Conservation (phyloP, 2,113 vertebrate genomes). For the Pandion haliaetus region DNA sequence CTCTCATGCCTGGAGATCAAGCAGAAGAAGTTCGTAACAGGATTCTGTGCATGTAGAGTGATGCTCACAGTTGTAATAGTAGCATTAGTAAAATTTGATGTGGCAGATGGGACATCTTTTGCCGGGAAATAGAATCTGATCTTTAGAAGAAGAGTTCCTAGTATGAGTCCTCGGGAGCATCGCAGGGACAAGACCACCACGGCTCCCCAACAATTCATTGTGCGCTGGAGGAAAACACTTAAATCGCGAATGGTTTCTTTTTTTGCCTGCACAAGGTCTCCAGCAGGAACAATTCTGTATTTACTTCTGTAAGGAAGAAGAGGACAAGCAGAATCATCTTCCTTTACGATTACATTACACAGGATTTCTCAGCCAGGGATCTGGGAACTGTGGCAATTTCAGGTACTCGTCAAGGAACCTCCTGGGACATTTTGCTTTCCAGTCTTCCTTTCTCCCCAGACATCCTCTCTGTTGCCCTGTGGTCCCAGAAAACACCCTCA, state of each 20-base stretch:
- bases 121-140: background rate
- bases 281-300: background rate
- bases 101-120: background rate
- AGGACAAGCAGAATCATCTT: background rate
- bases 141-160: background rate
- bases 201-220: rapidly evolving
- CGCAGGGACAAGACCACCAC: background rate
- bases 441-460: background rate
- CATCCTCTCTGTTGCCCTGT: background rate
- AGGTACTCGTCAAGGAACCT: background rate
- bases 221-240: background rate
- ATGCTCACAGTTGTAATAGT: background rate
- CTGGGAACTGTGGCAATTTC: background rate
- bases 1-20: background rate
- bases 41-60: background rate
- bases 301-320: background rate
- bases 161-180: background rate
- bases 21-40: background rate
- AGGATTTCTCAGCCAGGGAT: background rate
- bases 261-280: background rate
- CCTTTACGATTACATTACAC: background rate
- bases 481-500: background rate
- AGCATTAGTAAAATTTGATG: background rate
- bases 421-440: background rate
- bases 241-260: background rate